phyloP scores from a whole-genome alignment of 2,888 invertebrate species.

The Lasiommata megera region DNA sequence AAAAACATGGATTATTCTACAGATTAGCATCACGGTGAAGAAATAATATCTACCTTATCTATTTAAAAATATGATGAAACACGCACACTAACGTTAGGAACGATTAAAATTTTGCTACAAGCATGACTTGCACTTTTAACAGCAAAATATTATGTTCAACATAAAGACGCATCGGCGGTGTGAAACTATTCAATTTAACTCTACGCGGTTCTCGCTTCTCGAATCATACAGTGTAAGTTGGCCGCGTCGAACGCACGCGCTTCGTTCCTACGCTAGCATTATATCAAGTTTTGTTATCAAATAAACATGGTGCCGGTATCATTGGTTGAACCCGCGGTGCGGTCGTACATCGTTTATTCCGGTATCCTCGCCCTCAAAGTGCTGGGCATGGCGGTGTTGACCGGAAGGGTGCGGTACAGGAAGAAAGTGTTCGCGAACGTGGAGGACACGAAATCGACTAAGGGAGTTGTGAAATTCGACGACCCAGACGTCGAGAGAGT shows the following conservation, averaged over 20 bases:
- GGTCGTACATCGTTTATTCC: conserved; percentile 50
- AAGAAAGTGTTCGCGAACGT: conserved; percentile 60
- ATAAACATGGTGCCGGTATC: conserved; percentile 40
- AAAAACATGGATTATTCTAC: no score
- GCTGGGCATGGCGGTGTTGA: conserved; percentile 46
- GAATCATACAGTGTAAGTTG: conserved; percentile 23
- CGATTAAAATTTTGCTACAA: not conserved
- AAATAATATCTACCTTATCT: no score
- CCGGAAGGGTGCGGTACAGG: conserved; percentile 40
- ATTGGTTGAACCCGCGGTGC: conserved; percentile 46
- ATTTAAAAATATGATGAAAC: no score
- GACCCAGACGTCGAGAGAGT: conserved; percentile 64
- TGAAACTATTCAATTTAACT: not conserved
- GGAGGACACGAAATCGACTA: conserved; percentile 48
- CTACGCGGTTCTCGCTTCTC: not conserved
- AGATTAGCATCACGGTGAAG: no score
- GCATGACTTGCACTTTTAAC: conserved; percentile 4
- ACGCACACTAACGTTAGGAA: no score
- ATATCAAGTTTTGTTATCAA: not conserved
- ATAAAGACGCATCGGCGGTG: not conserved
- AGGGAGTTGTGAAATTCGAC: conserved; percentile 53
- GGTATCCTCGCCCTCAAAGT: conserved; percentile 52
- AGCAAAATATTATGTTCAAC: not conserved
- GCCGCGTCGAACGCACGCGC: conserved; percentile 9
- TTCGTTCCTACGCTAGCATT: not conserved